These are phyloP conservation scores for Megalops atlanticus DNA, from an alignment of 2,113 vertebrate species.

Conservation along the genomic window DNA sequence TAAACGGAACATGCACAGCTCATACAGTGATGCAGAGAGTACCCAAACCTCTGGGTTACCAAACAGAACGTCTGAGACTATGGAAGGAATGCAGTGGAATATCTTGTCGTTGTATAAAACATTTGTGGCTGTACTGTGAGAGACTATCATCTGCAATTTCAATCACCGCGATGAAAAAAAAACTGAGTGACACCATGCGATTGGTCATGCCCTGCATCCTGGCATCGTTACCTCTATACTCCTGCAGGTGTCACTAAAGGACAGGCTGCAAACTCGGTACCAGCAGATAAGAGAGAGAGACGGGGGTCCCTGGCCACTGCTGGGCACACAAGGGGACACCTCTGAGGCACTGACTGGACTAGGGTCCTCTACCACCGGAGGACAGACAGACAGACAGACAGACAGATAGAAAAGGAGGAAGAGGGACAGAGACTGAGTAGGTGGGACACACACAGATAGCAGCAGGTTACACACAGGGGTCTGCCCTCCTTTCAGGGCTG, in stretches of 20 bases:
- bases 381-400: slow-evolving; percentile 57
- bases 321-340: slow-evolving; percentile 64
- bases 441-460: neutral
- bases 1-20: too few species aligned
- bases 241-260: slow-evolving; percentile 71
- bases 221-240: slow-evolving; percentile 65
- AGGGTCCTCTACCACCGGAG: slow-evolving; percentile 62
- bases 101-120: too few species aligned
- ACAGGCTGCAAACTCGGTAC: slow-evolving; percentile 67
- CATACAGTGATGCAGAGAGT: too few species aligned
- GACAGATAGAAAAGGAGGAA: slow-evolving; percentile 10
- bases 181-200: neutral
- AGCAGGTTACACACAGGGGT: neutral
- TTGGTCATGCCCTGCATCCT: neutral
- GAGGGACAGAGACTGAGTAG: neutral
- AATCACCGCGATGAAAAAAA: too few species aligned
- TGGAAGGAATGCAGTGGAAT: too few species aligned
- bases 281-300: slow-evolving; percentile 65
- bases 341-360: slow-evolving; percentile 50
- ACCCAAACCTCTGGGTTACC: too few species aligned
- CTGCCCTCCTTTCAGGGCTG: too few species aligned
- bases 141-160: too few species aligned
- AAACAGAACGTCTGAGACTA: too few species aligned
- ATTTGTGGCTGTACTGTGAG: too few species aligned
- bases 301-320: slow-evolving; percentile 61